Base-by-base conservation (phyloP, 2,888 invertebrate species). In the Heliconius hortense region DNA sequence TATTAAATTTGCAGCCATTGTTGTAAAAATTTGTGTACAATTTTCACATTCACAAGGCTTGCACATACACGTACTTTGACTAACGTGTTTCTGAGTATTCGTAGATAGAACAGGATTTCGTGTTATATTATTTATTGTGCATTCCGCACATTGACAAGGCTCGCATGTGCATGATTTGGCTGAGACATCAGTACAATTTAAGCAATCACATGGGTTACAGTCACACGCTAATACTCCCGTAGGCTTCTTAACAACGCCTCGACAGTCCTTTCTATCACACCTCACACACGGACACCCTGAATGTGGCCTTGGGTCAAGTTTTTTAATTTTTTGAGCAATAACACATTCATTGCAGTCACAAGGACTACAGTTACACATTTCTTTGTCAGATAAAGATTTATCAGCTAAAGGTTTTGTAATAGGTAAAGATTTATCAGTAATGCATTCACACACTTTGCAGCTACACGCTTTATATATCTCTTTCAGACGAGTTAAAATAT, bases 401-500 rank as follows among this genome's bases (percentile, higher is more conserved):
- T 76, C 73, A n/a, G 82, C 15, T 60, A 60, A 26, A 60, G 13
- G 24, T 26, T 60, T n/a, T 56, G 3, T 60, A 26, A n/a, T 21
- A 39, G 72, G 28, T 26, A 74, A 74, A 26, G 77, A 75, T 70
- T 73, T 79, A 28, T 77, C 73, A n/a, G 81, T 64, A 43, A 82
- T 79, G 71, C 92, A 93, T 80, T 91, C 88, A 73, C 92, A 93
- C 43, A 91, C 85, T 85, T 87, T 91, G 77, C 93, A 92, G 82
- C 86, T 90, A 70, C 93, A 93, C 0, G 88, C 89, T 68, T 88
- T 84, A 70, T 90, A 92, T 24, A 86, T 85, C 78, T 91, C 88
- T 82, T 88, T 89, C 64, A 92, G 82, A 82, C 82, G 87, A 59
- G 82, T 83, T 8, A 89, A 79, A 74, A 92, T 85, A 76, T 92